Evolutionary conservation across 2,113 vertebrate species (phyloP).

Genomic region (Ptychochromis oligacanthus): DNA sequence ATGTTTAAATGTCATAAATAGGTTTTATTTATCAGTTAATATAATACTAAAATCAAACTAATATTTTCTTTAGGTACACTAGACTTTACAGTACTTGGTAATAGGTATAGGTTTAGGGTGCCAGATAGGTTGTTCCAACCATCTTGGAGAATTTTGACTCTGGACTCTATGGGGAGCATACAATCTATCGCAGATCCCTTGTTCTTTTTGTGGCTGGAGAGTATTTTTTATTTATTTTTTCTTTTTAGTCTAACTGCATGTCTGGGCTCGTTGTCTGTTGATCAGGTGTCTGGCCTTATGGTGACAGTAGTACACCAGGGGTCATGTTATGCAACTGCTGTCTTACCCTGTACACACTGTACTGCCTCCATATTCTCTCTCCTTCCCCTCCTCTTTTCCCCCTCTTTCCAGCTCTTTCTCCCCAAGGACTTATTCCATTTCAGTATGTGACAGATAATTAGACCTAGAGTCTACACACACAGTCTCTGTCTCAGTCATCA

Average conservation of each 20-base stretch:
- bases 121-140: background rate
- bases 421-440: conserved; percentile 64
- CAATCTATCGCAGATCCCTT: background rate
- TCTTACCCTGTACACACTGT: conserved; percentile 9
- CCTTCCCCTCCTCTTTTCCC: background rate
- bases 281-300: background rate
- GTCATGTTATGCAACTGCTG: conserved; percentile 24
- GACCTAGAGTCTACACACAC: conserved; percentile 41
- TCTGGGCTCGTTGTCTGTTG: accelerated
- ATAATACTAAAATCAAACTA: no score
- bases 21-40: no score
- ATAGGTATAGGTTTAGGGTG: no score
- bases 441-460: conserved; percentile 70
- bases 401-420: conserved; percentile 10
- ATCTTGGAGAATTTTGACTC: background rate
- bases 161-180: background rate
- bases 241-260: background rate
- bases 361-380: background rate
- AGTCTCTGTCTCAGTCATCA: conserved; percentile 31
- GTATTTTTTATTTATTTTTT: no score
- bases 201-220: background rate
- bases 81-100: no score
- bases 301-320: background rate
- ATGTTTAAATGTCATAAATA: no score
- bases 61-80: no score